Evolutionary conservation across 2,113 vertebrate genomes (phyloP), one percentile per base, ranked within the genome.

Genomic region (Acanthochromis polyacanthus): DNA sequence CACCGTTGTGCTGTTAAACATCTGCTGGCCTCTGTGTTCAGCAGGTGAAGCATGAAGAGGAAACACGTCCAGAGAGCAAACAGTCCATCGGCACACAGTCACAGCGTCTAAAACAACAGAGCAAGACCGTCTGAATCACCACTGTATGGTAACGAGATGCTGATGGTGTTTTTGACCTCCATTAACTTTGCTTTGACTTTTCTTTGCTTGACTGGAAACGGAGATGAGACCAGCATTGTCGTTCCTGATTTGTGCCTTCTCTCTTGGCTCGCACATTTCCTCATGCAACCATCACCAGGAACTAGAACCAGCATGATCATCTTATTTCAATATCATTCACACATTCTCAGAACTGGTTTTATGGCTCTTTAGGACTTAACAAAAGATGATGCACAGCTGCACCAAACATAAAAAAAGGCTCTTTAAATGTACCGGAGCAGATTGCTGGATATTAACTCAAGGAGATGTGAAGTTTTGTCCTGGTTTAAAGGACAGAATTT

Each of bases 101-200:
- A 28, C 30, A 23, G 50, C 2, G 16, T 67, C 17, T 65, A 9
- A 22, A 45, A 20, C 52, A n/a, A 15, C 5, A 28, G 22, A 56
- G 10, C 20, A 43, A 12, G 20, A 19, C 23, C 22, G 53, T 16
- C 68, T 58, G 56, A n/a, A 48, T 36, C 40, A 30, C 12, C 19
- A 6, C 50, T 28, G 12, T 4, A 43, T n/a, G 56, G 28, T 59
- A 60, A 48, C n/a, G 11, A 25, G 50, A 67, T 20, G 46, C 38
- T 16, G 17, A 58, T 58, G 53, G 40, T 70, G 55, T 38, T 25
- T 32, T 36, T 56, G 38, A 30, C 67, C 23, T 9, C 48, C 40
- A 59, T 59, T 59, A 69, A 45, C 51, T 43, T 56, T 56, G 53
- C 45, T 38, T 57, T 57, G 52, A 56, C 66, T 57, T 69, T 45